Conservation (phyloP, 2,888 invertebrate species). For the Serrognathus titanus region DNA sequence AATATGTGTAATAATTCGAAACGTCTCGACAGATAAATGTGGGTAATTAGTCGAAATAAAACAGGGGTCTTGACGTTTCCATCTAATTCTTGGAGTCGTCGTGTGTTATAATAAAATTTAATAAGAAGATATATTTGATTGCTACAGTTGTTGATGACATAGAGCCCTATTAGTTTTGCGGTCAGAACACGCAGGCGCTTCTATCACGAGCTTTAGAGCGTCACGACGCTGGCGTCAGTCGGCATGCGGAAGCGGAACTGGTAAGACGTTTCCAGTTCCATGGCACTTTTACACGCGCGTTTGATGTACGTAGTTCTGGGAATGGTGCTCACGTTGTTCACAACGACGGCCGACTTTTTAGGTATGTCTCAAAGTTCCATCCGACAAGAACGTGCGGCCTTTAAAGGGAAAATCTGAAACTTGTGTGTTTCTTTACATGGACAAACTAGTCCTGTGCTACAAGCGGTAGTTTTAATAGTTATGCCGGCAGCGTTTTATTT, state of each 20-base stretch:
- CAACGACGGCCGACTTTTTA: not conserved
- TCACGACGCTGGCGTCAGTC: not conserved
- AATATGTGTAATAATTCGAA: too few species aligned
- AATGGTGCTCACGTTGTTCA: not conserved
- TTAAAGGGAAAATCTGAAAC: not conserved
- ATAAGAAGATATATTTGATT: slow-evolving; percentile 15
- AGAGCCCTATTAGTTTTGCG: not conserved
- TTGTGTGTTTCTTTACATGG: not conserved
- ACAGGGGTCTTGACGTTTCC: not conserved
- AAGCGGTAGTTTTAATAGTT: not conserved
- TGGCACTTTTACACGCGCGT: slow-evolving; percentile 1
- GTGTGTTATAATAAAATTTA: slow-evolving; percentile 11
- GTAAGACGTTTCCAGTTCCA: not conserved
- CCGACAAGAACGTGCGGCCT: too few species aligned
- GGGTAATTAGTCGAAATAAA: too few species aligned
- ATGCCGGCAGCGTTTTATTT: not conserved
- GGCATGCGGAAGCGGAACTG: not conserved
- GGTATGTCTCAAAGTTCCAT: not conserved
- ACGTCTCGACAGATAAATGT: too few species aligned
- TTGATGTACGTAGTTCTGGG: not conserved
- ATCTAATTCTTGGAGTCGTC: slow-evolving; percentile 4
- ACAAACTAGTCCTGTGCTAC: not conserved
- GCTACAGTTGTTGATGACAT: slow-evolving; percentile 9
- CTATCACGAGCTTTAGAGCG: not conserved
- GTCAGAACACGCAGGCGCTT: not conserved